phyloP scores from a whole-genome alignment of 2,888 invertebrate species.

The Spodoptera littoralis region DNA sequence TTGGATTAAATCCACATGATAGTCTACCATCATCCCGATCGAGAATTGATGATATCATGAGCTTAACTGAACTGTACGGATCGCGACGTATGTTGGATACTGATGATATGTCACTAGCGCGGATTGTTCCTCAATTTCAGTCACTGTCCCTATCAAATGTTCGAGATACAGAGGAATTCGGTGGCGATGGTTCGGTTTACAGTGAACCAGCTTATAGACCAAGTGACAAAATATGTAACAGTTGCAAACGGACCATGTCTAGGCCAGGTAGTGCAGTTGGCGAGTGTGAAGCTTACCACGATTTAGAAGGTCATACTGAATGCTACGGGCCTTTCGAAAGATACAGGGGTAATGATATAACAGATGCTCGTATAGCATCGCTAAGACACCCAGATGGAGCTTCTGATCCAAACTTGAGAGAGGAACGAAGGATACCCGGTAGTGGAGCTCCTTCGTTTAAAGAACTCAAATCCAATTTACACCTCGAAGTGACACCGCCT shows the following conservation, averaged over 20 bases:
- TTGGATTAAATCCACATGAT: conserved; percentile 84
- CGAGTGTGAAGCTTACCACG: conserved; percentile 90
- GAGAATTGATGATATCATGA: conserved; percentile 94
- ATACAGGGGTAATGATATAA: conserved; percentile 87
- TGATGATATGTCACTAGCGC: conserved; percentile 86
- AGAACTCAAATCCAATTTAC: conserved; percentile 86
- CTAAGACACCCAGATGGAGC: conserved; percentile 97
- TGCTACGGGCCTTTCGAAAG: conserved; percentile 90
- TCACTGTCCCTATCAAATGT: conserved; percentile 92
- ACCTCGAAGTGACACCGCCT: conserved; percentile 86
- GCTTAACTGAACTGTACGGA: conserved; percentile 94
- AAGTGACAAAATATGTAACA: conserved; percentile 93
- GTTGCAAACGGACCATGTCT: conserved; percentile 92
- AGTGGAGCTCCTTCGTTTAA: conserved; percentile 90
- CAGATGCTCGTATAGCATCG: conserved; percentile 90
- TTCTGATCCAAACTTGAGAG: conserved; percentile 96
- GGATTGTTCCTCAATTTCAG: conserved; percentile 91
- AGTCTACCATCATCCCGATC: conserved; percentile 82
- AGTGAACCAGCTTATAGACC: conserved; percentile 94
- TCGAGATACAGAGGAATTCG: conserved; percentile 91
- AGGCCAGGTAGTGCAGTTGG: conserved; percentile 91
- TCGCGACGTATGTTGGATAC: conserved; percentile 93
- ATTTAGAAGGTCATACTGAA: conserved; percentile 87
- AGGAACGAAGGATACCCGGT: conserved; percentile 90
- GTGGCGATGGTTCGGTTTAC: conserved; percentile 94